phyloP scores from a whole-genome alignment of 1,140 invertebrate genomes.

The Streblospio benedicti region DNA sequence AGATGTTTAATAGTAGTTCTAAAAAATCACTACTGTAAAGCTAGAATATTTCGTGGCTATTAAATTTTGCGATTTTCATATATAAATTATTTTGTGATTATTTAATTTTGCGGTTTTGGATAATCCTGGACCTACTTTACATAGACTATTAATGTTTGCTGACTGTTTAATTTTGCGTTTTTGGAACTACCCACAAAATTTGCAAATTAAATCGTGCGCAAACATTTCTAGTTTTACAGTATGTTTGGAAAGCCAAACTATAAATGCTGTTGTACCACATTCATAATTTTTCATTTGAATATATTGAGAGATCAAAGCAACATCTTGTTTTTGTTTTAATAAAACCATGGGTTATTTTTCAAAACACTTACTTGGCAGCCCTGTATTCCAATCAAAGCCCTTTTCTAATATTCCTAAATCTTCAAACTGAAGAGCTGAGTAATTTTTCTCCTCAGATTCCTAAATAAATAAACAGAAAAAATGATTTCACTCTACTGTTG shows the following conservation, averaged over 20 bases:
- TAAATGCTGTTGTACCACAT: neutral
- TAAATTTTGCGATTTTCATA: too few relatives aligned
- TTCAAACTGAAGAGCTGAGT: neutral
- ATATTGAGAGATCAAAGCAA: too few relatives aligned
- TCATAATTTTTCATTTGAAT: neutral
- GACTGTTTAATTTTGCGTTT: neutral
- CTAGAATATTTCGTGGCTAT: too few relatives aligned
- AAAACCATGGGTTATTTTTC: too few relatives aligned
- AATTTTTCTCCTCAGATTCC: neutral
- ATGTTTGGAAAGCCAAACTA: neutral
- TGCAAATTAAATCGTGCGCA: neutral
- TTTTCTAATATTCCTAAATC: neutral
- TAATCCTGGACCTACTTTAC: conserved; percentile 8
- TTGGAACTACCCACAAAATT: neutral
- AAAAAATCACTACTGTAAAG: too few relatives aligned
- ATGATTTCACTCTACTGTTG: neutral
- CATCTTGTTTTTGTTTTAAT: too few relatives aligned
- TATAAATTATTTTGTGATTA: too few relatives aligned
- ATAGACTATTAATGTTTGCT: conserved; percentile 16
- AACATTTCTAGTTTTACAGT: neutral
- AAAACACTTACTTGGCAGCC: neutral
- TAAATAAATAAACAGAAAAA: neutral
- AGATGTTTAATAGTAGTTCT: neutral
- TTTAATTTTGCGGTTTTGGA: neutral
- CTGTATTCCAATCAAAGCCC: neutral